phyloP scores from a whole-genome alignment of 2,113 vertebrate species.

The Albula goreensis region DNA sequence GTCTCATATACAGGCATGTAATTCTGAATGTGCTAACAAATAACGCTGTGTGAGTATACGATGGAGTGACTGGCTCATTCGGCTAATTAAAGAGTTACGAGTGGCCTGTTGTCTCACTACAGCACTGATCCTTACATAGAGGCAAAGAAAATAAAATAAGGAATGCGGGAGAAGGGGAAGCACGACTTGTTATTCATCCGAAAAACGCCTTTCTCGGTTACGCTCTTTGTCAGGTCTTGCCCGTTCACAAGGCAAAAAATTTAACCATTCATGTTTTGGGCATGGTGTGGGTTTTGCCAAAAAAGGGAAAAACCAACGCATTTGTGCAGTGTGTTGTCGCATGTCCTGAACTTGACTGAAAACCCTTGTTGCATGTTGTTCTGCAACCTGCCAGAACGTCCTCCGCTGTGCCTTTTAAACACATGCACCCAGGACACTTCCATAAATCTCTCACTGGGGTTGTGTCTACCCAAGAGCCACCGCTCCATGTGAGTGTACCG shows the following conservation, averaged over 20 bases:
- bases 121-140: not conserved
- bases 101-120: constrained; percentile 28
- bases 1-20: constrained; percentile 1
- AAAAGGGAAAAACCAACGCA: not conserved
- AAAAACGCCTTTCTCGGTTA: constrained; percentile 29
- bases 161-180: not conserved
- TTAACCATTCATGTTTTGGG: constrained; percentile 20
- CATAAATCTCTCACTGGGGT: constrained; percentile 1
- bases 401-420: not conserved
- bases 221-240: constrained; percentile 52
- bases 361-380: not conserved
- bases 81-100: constrained; percentile 24
- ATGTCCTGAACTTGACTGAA: not conserved
- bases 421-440: not conserved
- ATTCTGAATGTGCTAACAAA: constrained; percentile 4
- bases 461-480: not conserved
- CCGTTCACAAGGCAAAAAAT: constrained; percentile 16
- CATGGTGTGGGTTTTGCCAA: not conserved
- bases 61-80: not conserved
- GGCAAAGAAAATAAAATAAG: not conserved
- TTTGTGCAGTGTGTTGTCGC: not conserved
- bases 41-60: not conserved
- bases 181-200: not conserved
- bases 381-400: not conserved
- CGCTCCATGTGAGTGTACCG: not conserved